Percentiles rank a stretch among this genome's conserved stretches.
Evolutionary conservation across 2,113 vertebrate genomes (phyloP).

Genomic region (Collichthys lucidus): DNA sequence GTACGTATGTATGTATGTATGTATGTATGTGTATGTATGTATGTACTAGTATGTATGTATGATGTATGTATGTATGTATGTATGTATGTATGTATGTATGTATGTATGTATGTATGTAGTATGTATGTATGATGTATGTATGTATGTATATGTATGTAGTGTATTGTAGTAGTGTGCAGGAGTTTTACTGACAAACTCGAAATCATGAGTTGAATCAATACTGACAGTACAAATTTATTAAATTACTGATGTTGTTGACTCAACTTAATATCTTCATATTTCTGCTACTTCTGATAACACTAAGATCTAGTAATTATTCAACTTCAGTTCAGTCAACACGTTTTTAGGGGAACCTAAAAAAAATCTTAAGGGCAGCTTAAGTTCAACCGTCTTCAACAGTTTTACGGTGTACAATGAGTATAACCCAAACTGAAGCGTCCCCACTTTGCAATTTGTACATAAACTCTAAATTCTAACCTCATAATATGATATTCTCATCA

Average conservation of each 20-base stretch:
- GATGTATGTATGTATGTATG: too few relatives aligned
- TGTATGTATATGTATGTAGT: too few relatives aligned
- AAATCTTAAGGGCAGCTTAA: background rate
- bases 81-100: too few relatives aligned
- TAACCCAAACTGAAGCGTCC: conserved; percentile 26
- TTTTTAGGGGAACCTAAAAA: background rate
- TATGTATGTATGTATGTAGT: too few relatives aligned
- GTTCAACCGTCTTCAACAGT: conserved; percentile 2
- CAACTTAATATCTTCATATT: background rate
- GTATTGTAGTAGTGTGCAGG: too few relatives aligned
- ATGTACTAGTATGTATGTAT: too few relatives aligned
- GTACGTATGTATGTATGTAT: too few relatives aligned
- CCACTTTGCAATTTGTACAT: conserved; percentile 52
- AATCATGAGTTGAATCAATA: background rate
- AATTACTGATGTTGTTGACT: too few relatives aligned
- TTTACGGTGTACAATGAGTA: conserved; percentile 7
- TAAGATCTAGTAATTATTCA: background rate
- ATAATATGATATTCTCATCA: conserved; percentile 67
- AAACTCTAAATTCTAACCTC: conserved; percentile 53
- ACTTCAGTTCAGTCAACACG: background rate
- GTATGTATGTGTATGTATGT: too few relatives aligned
- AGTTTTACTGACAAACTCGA: background rate
- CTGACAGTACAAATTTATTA: background rate
- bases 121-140: too few relatives aligned
- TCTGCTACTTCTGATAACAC: background rate